Evolutionary conservation across 2,888 invertebrate species (phyloP).

Genomic region (Neocrepidodera transversa): DNA sequence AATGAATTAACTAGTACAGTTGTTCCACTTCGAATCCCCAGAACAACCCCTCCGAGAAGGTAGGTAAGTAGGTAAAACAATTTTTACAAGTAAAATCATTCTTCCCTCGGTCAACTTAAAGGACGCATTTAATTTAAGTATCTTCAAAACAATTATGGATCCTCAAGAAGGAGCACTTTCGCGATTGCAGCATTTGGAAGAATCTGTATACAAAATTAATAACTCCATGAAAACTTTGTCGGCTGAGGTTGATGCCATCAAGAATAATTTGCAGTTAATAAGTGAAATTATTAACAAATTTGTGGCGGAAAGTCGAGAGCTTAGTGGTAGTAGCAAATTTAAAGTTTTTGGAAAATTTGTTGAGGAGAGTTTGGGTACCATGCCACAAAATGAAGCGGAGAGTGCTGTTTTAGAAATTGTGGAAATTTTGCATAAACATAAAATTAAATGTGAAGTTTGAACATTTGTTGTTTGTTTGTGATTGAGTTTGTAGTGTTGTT

Average conservation of each 20-base stretch:
- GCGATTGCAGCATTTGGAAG: conserved; percentile 25
- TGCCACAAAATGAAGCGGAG: conserved; percentile 37
- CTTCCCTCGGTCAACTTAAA: neutral
- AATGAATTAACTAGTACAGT: too few species aligned
- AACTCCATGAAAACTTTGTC: conserved; percentile 23
- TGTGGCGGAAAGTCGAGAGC: conserved; percentile 24
- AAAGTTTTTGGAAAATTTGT: conserved; percentile 41
- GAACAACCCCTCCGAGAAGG: neutral
- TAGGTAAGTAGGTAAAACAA: neutral
- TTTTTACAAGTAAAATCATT: neutral
- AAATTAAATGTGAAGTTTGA: conserved; percentile 29
- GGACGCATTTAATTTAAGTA: neutral
- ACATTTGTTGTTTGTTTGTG: too few species aligned
- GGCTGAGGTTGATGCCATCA: conserved; percentile 29
- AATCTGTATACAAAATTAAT: conserved; percentile 24
- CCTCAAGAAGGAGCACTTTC: neutral
- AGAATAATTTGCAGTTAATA: conserved; percentile 36
- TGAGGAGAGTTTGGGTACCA: conserved; percentile 36
- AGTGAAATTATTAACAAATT: conserved; percentile 41
- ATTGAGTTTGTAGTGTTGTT: too few species aligned
- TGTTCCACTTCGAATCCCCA: neutral
- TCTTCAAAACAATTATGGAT: conserved; percentile 14
- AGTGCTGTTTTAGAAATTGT: conserved; percentile 42
- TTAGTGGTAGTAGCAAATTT: conserved; percentile 28
- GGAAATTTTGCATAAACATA: conserved; percentile 42